Percentiles rank a stretch among this genome's conserved stretches.
phyloP scores from a whole-genome alignment of 2,797 vertebrate species.

The Cynodonichthys magdalenae region DNA sequence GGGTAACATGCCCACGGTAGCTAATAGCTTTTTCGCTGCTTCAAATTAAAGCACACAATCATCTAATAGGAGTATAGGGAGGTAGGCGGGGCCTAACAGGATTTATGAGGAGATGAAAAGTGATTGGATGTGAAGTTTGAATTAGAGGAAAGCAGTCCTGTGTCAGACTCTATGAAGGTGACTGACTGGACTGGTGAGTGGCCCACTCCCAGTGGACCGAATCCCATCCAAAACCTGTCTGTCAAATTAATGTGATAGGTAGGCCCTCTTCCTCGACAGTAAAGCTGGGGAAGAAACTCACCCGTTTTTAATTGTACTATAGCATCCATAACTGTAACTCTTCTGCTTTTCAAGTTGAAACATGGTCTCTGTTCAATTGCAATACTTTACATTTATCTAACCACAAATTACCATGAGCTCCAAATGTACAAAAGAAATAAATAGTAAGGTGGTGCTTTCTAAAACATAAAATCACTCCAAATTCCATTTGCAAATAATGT shows the following conservation, averaged over 20 bases:
- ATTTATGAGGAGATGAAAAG: slow-evolving; percentile 72
- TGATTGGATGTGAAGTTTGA: slow-evolving; percentile 77
- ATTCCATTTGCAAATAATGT: background rate
- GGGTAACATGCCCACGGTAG: slow-evolving; percentile 46
- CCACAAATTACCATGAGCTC: too few species aligned
- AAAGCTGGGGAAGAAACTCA: slow-evolving; percentile 31
- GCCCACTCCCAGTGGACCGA: slow-evolving; percentile 60
- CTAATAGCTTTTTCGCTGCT: slow-evolving; percentile 62
- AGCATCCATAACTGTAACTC: slow-evolving; percentile 38
- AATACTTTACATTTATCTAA: slow-evolving; percentile 6
- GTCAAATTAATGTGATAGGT: slow-evolving; percentile 59
- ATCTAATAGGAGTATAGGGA: slow-evolving; percentile 60
- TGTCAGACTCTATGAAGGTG: slow-evolving; percentile 77
- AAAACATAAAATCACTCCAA: background rate
- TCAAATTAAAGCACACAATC: slow-evolving; percentile 74
- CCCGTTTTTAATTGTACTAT: slow-evolving; percentile 47
- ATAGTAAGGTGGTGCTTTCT: background rate
- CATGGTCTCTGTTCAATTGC: slow-evolving; percentile 11
- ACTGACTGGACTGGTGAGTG: slow-evolving; percentile 61
- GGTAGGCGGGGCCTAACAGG: slow-evolving; percentile 61
- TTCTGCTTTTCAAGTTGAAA: slow-evolving; percentile 15
- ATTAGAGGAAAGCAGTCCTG: slow-evolving; percentile 67
- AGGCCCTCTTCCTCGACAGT: slow-evolving; percentile 42
- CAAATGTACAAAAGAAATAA: background rate
- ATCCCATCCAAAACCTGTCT: slow-evolving; percentile 64